phyloP scores from a whole-genome alignment of 2,113 vertebrate species.

The Melanerpes aurifrons region DNA sequence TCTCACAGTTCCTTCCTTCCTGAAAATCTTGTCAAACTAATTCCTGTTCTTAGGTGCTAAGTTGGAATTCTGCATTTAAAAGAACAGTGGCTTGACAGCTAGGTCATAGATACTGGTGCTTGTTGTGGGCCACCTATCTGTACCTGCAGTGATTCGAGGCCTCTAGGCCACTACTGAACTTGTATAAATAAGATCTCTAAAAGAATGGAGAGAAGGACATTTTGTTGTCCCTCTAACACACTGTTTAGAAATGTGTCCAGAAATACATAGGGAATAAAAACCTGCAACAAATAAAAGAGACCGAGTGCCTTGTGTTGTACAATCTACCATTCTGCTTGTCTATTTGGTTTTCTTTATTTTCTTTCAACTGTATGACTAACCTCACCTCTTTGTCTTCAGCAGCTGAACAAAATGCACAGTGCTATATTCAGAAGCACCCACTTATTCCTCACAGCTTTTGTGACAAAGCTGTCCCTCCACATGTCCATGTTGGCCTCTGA shows the following conservation, averaged over 20 bases:
- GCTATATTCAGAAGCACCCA: slow-evolving; percentile 57
- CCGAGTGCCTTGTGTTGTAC: slow-evolving; percentile 18
- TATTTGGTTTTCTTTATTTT: slow-evolving; percentile 61
- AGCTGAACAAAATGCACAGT: slow-evolving; percentile 58
- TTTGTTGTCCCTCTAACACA: slow-evolving; percentile 26
- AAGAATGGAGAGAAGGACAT: not conserved
- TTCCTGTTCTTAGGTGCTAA: not conserved
- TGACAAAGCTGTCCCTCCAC: slow-evolving; percentile 76
- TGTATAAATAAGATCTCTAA: slow-evolving; percentile 51
- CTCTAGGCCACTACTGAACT: slow-evolving; percentile 6
- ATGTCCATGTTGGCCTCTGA: slow-evolving; percentile 80
- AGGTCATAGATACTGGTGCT: not conserved
- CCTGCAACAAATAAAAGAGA: not conserved
- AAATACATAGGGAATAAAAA: slow-evolving; percentile 14
- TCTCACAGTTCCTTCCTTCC: not conserved
- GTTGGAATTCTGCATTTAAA: slow-evolving; percentile 26
- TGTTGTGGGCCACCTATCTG: not conserved
- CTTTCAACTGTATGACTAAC: slow-evolving; percentile 49
- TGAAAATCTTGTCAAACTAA: not conserved
- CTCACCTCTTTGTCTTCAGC: slow-evolving; percentile 46
- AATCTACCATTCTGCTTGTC: not conserved
- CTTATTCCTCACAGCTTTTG: slow-evolving; percentile 72
- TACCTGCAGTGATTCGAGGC: slow-evolving; percentile 24
- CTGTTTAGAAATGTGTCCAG: slow-evolving; percentile 46
- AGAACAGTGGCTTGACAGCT: not conserved